Base-by-base conservation (phyloP, 2,888 invertebrate species). In the Hymenopus coronatus region DNA sequence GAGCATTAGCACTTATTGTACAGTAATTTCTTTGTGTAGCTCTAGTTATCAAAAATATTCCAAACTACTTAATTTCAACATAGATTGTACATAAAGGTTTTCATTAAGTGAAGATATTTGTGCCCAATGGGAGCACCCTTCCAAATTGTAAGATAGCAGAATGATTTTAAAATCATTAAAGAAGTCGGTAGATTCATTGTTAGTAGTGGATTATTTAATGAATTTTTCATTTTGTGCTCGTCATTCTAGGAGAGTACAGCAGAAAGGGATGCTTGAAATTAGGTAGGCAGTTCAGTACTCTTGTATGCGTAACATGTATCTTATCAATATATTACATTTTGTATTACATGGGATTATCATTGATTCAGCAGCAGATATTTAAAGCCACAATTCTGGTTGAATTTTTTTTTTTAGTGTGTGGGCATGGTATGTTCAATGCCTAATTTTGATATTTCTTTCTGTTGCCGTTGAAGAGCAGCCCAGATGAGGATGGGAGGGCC, bases 201-300 rank as follows among this genome's bases (percentile, higher is more conserved):
- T 70, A 86, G 54, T 86, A 86, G 46, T 27, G 54, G 14, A 40
- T 25, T 40, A 14, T 87, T 87, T 87, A 70, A 70, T 70, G 25
- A 8, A 82, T 81, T 87, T 87, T 33, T n/a, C n/a, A 87, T 30
- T 54, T 9, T 86, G 81, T 86, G 81, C 82, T 54, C 40, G 28
- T 82, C 82, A 82, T 87, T 87, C 12, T 87, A 87, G 87, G 82
- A 87, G 25, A 82, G 87, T 82, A 82, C 46, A n/a, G 28, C 9
- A 28, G 28, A 54, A 15, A 81, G 86, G 86, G 27, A 86, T 86
- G 54, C 86, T 30, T 86, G 30, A 20, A 70, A 70, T 28, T 85
- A 87, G 81, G 82, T 87, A 87, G 87, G 82, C 30, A 82, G 82
- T 82, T 87, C 82, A 82, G 87, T 82, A 30, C 82, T 82, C 20